Percentiles rank a stretch among this genome's conserved stretches.
Conservation (phyloP, 2,888 invertebrate genomes). For the Tipula helvola region DNA sequence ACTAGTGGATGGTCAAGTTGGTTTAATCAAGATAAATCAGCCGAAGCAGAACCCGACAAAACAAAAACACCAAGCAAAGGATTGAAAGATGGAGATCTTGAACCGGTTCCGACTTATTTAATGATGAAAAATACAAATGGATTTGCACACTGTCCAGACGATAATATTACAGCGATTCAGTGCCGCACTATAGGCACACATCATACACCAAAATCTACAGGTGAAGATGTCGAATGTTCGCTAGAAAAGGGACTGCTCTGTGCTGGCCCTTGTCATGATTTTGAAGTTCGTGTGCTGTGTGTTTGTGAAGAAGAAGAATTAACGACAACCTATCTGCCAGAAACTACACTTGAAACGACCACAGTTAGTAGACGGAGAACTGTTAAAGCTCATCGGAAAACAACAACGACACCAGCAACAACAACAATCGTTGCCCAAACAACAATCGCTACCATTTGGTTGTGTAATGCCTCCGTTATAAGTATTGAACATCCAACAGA, state of each 20-base stretch:
- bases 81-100: conserved; percentile 39
- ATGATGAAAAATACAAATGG: conserved; percentile 26
- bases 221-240: conserved; percentile 63
- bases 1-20: conserved; percentile 68
- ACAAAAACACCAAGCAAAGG: conserved; percentile 18
- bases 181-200: conserved; percentile 57
- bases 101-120: conserved; percentile 40
- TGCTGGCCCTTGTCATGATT: conserved; percentile 57
- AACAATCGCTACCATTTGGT: background rate
- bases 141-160: conserved; percentile 44
- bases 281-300: conserved; percentile 69
- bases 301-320: conserved; percentile 35
- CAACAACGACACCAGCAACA: background rate
- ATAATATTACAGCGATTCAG: conserved; percentile 57
- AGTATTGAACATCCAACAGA: conserved; percentile 48
- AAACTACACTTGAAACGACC: background rate
- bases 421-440: background rate
- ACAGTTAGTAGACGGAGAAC: background rate
- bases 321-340: background rate
- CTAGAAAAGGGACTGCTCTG: conserved; percentile 61
- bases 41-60: conserved; percentile 19
- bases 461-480: background rate
- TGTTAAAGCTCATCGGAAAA: background rate
- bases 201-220: conserved; percentile 51
- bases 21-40: conserved; percentile 45